These are phyloP conservation scores for Chromis chromis DNA, from an alignment of 2,797 vertebrate species.

Conservation along the genomic window DNA sequence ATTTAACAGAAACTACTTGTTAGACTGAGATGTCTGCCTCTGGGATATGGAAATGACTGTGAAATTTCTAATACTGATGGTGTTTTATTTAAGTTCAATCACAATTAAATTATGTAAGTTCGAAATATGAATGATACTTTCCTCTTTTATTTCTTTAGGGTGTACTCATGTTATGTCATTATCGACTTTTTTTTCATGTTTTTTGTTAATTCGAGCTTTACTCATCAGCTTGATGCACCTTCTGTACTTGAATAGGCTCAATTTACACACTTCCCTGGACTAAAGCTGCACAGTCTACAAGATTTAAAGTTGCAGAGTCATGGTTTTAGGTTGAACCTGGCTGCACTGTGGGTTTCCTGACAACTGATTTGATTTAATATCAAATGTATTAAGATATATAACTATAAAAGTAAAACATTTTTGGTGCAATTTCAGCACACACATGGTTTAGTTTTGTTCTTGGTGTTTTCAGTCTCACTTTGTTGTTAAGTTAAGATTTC, in stretches of 20 bases:
- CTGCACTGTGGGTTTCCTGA: not conserved
- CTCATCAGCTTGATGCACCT: too few species aligned
- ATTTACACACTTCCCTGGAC: not conserved
- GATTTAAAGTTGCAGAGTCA: too few species aligned
- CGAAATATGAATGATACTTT: too few species aligned
- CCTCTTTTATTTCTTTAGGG: too few species aligned
- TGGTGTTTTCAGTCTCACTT: not conserved
- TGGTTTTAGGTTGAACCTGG: not conserved
- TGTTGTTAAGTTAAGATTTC: slow-evolving; percentile 1
- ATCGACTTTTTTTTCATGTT: too few species aligned
- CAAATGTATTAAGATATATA: not conserved
- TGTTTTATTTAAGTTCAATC: not conserved
- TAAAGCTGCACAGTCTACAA: not conserved
- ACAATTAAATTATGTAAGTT: too few species aligned
- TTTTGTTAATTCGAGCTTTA: too few species aligned
- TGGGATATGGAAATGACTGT: too few species aligned
- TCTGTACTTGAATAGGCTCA: too few species aligned
- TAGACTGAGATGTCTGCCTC: not conserved
- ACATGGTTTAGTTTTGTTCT: not conserved
- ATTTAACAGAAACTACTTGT: not conserved
- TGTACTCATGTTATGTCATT: not conserved
- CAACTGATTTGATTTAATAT: slow-evolving; percentile 14
- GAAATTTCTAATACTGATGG: not conserved
- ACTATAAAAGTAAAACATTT: not conserved
- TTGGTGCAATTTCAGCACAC: not conserved